Base-by-base conservation (phyloP, 2,797 vertebrate species). In the Danio jaintianensis region DNA sequence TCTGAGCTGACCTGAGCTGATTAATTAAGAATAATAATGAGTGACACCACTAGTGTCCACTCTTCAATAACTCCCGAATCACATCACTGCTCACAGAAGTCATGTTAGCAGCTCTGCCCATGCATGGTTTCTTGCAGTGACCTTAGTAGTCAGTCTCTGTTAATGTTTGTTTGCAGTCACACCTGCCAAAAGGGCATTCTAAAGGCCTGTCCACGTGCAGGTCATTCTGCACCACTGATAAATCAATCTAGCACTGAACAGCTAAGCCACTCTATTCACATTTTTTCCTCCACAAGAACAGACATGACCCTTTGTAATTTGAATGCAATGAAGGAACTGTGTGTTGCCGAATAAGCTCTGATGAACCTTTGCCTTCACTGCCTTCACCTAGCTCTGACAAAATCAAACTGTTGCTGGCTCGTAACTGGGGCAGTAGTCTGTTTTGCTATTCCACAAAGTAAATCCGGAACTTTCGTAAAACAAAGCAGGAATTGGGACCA, bases 211-310 rank as follows among this genome's bases (percentile, higher is more conserved):
- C 58, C 40, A 63, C 7, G 20, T 18, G 45, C 13, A 43, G 18
- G 66, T 53, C 62, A 59, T 72, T 72, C 47, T 45, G 68, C 56
- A 11, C 47, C 36, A 79, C 15, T 72, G 15, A 79, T 72, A 72
- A 72, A 63, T 79, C 40, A 71, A 79, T 72, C 38, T 53, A 78
- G 64, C 55, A 48, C 66, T 69, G 22, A 78, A 59, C 53, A 77
- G 22, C 42, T 47, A 78, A 59, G 63, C 22, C 67, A 20, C 29
- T 78, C 29, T 68, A 43, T 55, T 42, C 18, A 22, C 38, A 18
- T 72, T 72, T 22, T 71, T 55, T 58, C 50, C 20, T 47, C 22
- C 12, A 2, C 12, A 70, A 53, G 36, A 70, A 16, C 29, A 7
- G 68, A 40, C 3, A 18, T 66, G 42, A n/a, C 4, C 36, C 40